These are phyloP conservation scores for Acromyrmex echinatior DNA, from an alignment of 1,140 invertebrate species.

Conservation along the genomic window DNA sequence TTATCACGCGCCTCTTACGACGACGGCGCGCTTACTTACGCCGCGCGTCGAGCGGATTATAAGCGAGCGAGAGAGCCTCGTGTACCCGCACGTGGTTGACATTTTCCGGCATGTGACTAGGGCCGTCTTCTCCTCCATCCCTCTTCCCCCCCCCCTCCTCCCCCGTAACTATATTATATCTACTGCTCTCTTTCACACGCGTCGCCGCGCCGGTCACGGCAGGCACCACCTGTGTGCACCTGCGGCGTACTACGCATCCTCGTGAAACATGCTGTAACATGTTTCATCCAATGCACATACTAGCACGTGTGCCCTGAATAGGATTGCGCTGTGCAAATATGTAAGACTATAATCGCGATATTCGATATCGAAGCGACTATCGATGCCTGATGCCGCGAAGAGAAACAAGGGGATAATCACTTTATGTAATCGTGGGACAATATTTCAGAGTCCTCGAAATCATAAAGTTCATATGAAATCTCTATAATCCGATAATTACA, in stretches of 20 bases:
- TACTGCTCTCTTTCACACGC: slow-evolving; percentile 55
- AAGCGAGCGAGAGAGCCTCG: slow-evolving; percentile 63
- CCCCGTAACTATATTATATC: not conserved
- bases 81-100: slow-evolving; percentile 76
- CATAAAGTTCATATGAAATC: too few species aligned
- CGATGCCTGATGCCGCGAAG: not conserved
- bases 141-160: not conserved
- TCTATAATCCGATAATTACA: too few species aligned
- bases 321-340: not conserved
- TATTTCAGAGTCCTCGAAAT: too few species aligned
- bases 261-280: not conserved
- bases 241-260: slow-evolving; percentile 36
- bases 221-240: slow-evolving; percentile 58
- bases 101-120: slow-evolving; percentile 76
- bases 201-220: not conserved
- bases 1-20: slow-evolving; percentile 45
- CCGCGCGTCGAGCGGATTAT: slow-evolving; percentile 51
- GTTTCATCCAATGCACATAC: not conserved
- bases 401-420: too few species aligned
- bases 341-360: not conserved
- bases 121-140: not conserved
- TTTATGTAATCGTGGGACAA: too few species aligned
- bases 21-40: slow-evolving; percentile 51
- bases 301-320: slow-evolving; percentile 7
- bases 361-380: not conserved